Evolutionary conservation across 2,113 vertebrate genomes (phyloP).

Genomic region (Festucalex cinctus): DNA sequence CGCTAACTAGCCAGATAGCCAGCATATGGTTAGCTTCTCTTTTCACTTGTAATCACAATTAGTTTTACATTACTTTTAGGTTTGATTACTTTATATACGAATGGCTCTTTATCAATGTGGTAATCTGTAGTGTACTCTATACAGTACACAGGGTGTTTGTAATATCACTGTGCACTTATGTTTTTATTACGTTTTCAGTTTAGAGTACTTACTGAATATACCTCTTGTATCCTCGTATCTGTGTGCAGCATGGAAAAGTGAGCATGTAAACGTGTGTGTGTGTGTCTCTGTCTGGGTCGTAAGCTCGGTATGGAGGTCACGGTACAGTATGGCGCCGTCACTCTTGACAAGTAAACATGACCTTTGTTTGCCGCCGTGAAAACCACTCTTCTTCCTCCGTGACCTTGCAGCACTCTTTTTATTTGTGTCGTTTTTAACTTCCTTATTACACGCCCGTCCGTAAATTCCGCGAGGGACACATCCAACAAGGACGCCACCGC

Average conservation of each 20-base stretch:
- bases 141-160: too few species aligned
- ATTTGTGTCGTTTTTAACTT: constrained; percentile 51
- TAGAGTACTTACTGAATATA: too few species aligned
- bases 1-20: too few species aligned
- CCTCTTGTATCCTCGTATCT: neutral
- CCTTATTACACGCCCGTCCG: constrained; percentile 20
- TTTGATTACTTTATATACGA: too few species aligned
- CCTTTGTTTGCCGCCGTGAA: constrained; percentile 68
- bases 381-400: constrained; percentile 61
- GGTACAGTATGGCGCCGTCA: constrained; percentile 72
- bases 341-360: constrained; percentile 74
- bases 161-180: too few species aligned
- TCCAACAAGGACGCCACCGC: neutral
- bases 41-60: too few species aligned
- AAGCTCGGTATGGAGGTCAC: constrained; percentile 67
- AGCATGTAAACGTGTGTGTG: constrained; percentile 28
- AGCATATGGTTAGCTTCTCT: too few species aligned
- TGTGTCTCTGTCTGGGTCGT: constrained; percentile 36
- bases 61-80: too few species aligned
- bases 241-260: constrained; percentile 34
- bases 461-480: constrained; percentile 1
- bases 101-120: too few species aligned
- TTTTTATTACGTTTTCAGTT: too few species aligned
- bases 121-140: too few species aligned
- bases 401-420: constrained; percentile 62